These are phyloP conservation scores for Rallus limicola DNA, from an alignment of 2,113 vertebrate genomes.

Conservation along the genomic window DNA sequence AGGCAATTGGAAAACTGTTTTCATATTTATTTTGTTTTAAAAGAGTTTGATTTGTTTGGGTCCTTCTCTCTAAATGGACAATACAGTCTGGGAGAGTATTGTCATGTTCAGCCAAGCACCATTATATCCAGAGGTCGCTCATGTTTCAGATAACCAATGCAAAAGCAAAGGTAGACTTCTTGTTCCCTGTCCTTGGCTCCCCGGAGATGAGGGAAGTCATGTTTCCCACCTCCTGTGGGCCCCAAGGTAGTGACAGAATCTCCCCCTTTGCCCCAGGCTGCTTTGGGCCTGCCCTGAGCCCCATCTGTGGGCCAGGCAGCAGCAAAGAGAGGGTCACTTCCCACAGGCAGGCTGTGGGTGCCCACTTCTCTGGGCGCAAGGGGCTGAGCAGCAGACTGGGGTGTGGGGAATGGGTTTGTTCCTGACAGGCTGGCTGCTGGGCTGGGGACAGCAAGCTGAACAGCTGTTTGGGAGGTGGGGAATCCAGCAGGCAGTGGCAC, in stretches of 20 bases:
- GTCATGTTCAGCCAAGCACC: not conserved
- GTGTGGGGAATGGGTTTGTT: not conserved
- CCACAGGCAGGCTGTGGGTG: not conserved
- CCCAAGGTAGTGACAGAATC: fast-evolving
- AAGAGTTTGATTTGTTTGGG: not conserved
- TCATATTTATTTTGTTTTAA: too few relatives aligned
- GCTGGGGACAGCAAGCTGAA: fast-evolving
- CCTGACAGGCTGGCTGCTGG: too few relatives aligned
- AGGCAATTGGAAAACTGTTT: not conserved
- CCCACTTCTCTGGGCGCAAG: not conserved
- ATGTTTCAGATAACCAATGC: not conserved
- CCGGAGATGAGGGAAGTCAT: fast-evolving
- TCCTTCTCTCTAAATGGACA: not conserved
- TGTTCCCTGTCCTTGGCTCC: not conserved
- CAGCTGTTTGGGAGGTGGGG: too few relatives aligned
- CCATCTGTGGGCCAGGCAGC: fast-evolving
- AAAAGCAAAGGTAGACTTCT: not conserved
- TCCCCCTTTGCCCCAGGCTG: not conserved
- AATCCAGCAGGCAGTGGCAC: not conserved
- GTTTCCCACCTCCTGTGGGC: not conserved
- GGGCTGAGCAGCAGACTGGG: fast-evolving
- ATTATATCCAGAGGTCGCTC: not conserved
- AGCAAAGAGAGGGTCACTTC: not conserved
- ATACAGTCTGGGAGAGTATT: not conserved
- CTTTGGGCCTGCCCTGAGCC: not conserved